Evolutionary conservation across 2,888 invertebrate species (phyloP), one percentile per base, ranked within the genome.

Genomic region (Peribatodes rhomboidaria): DNA sequence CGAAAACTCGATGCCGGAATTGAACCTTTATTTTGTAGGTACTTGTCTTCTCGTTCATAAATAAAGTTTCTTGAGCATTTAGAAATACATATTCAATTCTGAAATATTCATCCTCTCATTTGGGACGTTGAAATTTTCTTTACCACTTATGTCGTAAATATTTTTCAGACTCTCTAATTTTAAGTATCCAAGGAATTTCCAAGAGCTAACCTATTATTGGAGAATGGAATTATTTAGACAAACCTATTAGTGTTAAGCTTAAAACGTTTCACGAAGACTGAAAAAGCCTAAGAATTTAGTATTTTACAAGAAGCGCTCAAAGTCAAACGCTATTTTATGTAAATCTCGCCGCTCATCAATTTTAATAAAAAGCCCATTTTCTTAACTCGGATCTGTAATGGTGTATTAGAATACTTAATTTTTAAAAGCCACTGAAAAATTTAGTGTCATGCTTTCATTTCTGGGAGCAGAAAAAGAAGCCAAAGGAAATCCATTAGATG

Each of bases 321-420:
- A 54, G 16, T 39, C 47, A 56, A 61, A 63, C 14, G 35, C 50
- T 14, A 39, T 67, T 67, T 66, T 63, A 63, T 57, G 55, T 60
- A 56, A 67, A 62, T 63, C 47, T 61, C 52, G 55, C 47, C 58
- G 63, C 59, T 70, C 68, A 65, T 61, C 41, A 70, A 57, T 67
- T 63, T 60, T 59, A 42, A 65, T 66, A 63, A 71, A 70, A 68
- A 67, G 53, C 56, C 61, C 61, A 71, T 72, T 69, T 52, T 61
- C 37, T 41, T 66, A 68, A 69, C 63, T 65, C 58, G 56, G 41
- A 65, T 70, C 65, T 69, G 62, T 73, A 72, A 78, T 74, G 64
- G 66, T 68, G 73, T 74, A 77, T 77, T 44, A 37, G 31, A 56
- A 75, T 77, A 58, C 58, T 55, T 55, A 13, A 50, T 35, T 65